Base-by-base conservation (phyloP, 2,113 vertebrate species). In the Nibea albiflora region DNA sequence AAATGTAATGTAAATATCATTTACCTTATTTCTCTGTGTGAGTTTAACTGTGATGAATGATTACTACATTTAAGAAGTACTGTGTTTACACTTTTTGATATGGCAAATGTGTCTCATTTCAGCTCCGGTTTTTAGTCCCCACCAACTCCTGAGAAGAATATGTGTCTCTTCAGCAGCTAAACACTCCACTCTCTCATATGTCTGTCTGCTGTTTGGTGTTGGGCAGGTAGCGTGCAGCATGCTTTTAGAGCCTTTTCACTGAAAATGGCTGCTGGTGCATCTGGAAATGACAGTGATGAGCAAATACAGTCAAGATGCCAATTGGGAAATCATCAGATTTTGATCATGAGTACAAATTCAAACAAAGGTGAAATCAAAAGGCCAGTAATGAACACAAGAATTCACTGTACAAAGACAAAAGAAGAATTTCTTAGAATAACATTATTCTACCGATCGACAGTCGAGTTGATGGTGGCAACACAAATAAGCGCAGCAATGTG, bases 1-100 rank as follows among this genome's bases (percentile, higher is more conserved):
- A 67, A 61, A 64, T 39, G 7, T 39, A 39, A 28, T 47, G 28
- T n/a, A 76, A 56, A 85, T 75, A 66, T 81, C 0, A 24, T 77
- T 75, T 64, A 16, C 44, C 69, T 61, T 61, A 39, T 62, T 28
- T 47, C 35, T 65, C 35, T 31, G 20, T 4, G 11, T 15, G 19
- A 46, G n/a, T 58, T 50, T 60, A 20, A 68, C n/a, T 44, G n/a
- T 46, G 14, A 22, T 53, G 50, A 53, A 5, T 31, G 14, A 46
- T 31, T 11, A 60, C 16, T 31, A 26, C 3, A n/a, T 22, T 26
- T 10, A 54, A 12, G 10, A 53, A 63, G 4, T 16, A 26, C 39
- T 53, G 9, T 16, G 14, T 6, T 28, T 42, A 11, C 17, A 54
- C 12, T 24, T 47, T 49, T 52, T 17, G 6, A 73, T n/a, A 16